phyloP scores from a whole-genome alignment of 2,888 invertebrate species.

The Amiota mariae region DNA sequence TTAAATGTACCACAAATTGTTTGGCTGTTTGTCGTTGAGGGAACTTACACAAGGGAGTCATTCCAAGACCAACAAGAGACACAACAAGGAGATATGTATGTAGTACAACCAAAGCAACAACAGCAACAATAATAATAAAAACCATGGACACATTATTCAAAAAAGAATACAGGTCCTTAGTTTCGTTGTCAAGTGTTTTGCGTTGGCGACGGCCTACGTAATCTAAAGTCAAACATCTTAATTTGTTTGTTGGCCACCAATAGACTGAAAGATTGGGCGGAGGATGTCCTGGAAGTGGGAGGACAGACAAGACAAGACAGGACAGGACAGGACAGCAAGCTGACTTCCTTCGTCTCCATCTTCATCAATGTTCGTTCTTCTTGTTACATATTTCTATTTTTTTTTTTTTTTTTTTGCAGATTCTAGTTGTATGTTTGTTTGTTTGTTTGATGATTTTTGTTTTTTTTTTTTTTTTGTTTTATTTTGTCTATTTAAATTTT shows the following conservation, averaged over 20 bases:
- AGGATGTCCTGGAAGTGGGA: constrained; percentile 42
- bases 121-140: constrained; percentile 28
- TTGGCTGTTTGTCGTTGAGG: constrained; percentile 25
- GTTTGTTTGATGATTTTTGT: too few species aligned
- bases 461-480: neutral
- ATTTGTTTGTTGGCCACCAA: constrained; percentile 17
- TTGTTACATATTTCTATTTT: constrained; percentile 18
- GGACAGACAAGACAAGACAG: too few species aligned
- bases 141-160: constrained; percentile 51
- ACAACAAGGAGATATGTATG: neutral
- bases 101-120: too few species aligned
- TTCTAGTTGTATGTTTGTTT: constrained; percentile 24
- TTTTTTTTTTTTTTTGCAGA: neutral
- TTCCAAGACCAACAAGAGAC: constrained; percentile 40
- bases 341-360: constrained; percentile 28
- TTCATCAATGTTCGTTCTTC: neutral
- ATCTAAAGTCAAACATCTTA: constrained; percentile 57
- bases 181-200: neutral
- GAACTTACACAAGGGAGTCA: constrained; percentile 56
- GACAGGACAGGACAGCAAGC: too few species aligned
- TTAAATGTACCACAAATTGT: constrained; percentile 64
- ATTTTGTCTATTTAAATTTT: constrained; percentile 27
- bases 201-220: constrained; percentile 50
- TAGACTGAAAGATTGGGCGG: too few species aligned
- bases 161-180: constrained; percentile 39